Evolutionary conservation across 2,797 vertebrate species (phyloP), one percentile per base, ranked within the genome.

Genomic region (Thripadectes ignobilis): DNA sequence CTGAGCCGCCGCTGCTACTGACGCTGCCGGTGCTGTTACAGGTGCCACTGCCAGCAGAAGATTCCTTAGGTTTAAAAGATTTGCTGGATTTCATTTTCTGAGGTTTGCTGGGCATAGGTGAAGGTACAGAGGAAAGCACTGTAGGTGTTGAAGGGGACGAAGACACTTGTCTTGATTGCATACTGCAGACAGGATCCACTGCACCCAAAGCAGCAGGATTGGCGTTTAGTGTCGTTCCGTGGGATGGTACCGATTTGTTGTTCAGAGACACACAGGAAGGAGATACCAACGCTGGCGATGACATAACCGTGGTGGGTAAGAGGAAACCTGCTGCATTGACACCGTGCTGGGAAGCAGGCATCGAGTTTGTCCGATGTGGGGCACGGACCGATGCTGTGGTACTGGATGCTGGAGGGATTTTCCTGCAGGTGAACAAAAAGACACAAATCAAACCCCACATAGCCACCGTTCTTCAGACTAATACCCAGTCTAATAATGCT

Each of bases 91-190:
- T 99, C 93, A 99, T 98, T 98, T 99, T 99, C 94, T 98, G 98
- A 97, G 98, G 98, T 98, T 99, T 99, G 98, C 98, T 98, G 97
- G 99, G 98, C 98, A 98, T 98, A 58, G 98, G 98, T 92, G 99
- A 99, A 96, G 99, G 98, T 96, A 98, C 98, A 30, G 99, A 99
- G 96, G 98, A 99, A 98, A 99, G 99, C 98, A 98, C 98, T 97
- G 99, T 99, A 98, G 99, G 99, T 96, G 98, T 99, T 98, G 99
- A 99, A 97, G 99, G 99, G 98, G 99, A 99, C 80, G 99, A 99
- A 97, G 99, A 99, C 99, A 99, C 98, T 98, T 99, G 99, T 98
- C 99, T 98, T 96, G 99, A 98, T 95, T 99, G 99, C 98, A 98
- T 97, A 97, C 98, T 98, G 97, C 99, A 99, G 98, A 98, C 98